Percentiles rank a stretch among this genome's conserved stretches.
Conservation (phyloP, 2,113 vertebrate genomes). For the Baryphthengus martii region DNA sequence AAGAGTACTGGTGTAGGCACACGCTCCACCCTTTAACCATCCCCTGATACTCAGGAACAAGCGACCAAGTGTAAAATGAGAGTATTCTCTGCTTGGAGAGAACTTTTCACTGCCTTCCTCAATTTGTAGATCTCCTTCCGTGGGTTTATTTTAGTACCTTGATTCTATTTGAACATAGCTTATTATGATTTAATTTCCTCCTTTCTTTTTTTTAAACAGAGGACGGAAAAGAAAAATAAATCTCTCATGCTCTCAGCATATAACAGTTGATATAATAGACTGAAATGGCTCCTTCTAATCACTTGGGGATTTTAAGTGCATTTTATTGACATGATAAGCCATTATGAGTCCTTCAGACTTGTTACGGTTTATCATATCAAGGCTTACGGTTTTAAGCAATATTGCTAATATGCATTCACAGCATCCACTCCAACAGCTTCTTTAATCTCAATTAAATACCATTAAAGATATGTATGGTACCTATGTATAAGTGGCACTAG, state of each 20-base stretch:
- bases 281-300: slow-evolving; percentile 58
- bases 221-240: slow-evolving; percentile 60
- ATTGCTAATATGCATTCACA: slow-evolving; percentile 55
- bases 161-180: slow-evolving; percentile 51
- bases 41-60: neutral
- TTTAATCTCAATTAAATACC: slow-evolving; percentile 52
- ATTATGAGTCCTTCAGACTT: slow-evolving; percentile 58
- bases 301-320: slow-evolving; percentile 65
- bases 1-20: neutral
- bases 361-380: slow-evolving; percentile 58
- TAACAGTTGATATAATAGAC: slow-evolving; percentile 53
- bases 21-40: neutral
- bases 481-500: neutral
- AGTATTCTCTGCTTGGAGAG: neutral
- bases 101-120: slow-evolving; percentile 18
- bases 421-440: slow-evolving; percentile 28
- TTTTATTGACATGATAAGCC: slow-evolving; percentile 66
- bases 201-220: slow-evolving; percentile 41
- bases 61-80: neutral
- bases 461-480: slow-evolving; percentile 30
- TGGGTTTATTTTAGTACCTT: slow-evolving; percentile 54
- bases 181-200: slow-evolving; percentile 63
- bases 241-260: slow-evolving; percentile 39
- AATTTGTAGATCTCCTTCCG: slow-evolving; percentile 41
- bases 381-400: slow-evolving; percentile 50